Percentiles rank a stretch among this genome's conserved stretches.
These are phyloP conservation scores for Zapornia atra DNA, from an alignment of 2,113 vertebrate species.

Conservation along the genomic window DNA sequence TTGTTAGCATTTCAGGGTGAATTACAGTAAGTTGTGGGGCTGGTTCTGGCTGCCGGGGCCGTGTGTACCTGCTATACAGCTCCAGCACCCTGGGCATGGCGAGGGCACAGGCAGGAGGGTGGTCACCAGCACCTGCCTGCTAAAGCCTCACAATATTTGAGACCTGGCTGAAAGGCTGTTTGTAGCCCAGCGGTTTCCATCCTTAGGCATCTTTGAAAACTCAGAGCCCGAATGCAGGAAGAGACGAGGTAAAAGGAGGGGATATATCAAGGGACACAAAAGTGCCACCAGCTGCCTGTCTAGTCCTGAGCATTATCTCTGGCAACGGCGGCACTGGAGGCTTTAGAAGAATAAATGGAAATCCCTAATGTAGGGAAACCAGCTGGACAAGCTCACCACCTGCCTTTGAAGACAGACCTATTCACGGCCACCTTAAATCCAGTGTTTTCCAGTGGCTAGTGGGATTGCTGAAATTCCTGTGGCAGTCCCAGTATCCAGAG, in stretches of 20 bases:
- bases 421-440: not conserved
- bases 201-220: not conserved
- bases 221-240: not conserved
- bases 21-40: not conserved
- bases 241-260: not conserved
- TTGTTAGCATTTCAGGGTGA: not conserved
- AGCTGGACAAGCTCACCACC: not conserved
- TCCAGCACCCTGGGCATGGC: not conserved
- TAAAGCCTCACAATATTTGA: not conserved
- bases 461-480: not conserved
- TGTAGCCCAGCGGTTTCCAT: not conserved
- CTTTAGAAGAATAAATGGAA: not conserved
- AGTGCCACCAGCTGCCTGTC: not conserved
- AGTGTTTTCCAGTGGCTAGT: not conserved
- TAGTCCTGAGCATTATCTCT: not conserved
- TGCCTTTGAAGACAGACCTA: not conserved
- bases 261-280: rapidly evolving
- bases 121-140: not conserved
- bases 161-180: not conserved
- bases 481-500: not conserved
- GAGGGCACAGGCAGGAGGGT: not conserved
- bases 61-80: not conserved
- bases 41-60: not conserved
- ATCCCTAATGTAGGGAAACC: rapidly evolving
- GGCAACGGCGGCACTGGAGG: not conserved